Base-by-base conservation (phyloP, 1,140 invertebrate species). In the Drosophila novamexicana region DNA sequence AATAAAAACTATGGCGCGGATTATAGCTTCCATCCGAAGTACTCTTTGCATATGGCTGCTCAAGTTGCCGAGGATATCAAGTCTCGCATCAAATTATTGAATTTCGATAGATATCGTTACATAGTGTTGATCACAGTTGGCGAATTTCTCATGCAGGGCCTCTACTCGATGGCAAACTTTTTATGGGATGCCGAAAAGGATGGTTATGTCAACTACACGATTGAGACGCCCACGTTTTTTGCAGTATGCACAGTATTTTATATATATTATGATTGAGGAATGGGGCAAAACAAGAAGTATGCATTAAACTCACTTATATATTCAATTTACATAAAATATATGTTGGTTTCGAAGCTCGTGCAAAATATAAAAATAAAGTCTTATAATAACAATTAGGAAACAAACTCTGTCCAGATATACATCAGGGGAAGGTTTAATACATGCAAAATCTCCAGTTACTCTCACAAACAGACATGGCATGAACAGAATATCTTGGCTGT, bases 201-300 rank as follows among this genome's bases (percentile, higher is more conserved):
- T 66, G 90, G 91, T 5, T 91, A 81, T 37, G 79, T 92, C 7
- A 82, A 72, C 54, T 85, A 75, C 73, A 74, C 71, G 81, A 91
- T 77, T 85, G 90, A 85, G 74, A 78, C 81, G 93, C 93, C 58
- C 93, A 94, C 78, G 89, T 92, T 62, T 77, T 89, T 91, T 94
- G 93, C 79, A 94, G 93, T 91, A 90, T 91, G 84, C 45, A 77
- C 82, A 5, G 74, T 91, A n/a, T 92, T 90, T 73, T 92, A 91
- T 64, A 54, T 92, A 29, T 92, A 92, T 70, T 92, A 80, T 70
- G 91, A 92, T 66, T 91, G 52, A 83, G 8, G 18, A 2, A 47
- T 47, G 4, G 22, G 22, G 22, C 22, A 5, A 29, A 5, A 4
- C 22, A 4, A 29, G 22, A 29, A 29, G 22, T 29, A 16, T 8